Conservation (phyloP, 1,140 invertebrate species). For the Onthophagus taurus region DNA sequence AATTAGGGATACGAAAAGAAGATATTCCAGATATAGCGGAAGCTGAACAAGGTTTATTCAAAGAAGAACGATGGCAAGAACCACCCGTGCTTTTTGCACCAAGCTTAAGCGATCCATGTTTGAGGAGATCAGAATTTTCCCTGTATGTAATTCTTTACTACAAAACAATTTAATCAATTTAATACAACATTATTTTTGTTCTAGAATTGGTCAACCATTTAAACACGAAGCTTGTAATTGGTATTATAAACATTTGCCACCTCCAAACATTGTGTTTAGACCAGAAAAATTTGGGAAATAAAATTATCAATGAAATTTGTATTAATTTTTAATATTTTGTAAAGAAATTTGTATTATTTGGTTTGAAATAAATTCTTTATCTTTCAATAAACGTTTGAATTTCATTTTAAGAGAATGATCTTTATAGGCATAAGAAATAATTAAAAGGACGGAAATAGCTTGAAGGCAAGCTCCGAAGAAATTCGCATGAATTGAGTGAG, state of each 20-base stretch:
- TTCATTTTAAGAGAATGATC: neutral
- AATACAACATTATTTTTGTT: constrained; percentile 19
- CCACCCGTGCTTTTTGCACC: constrained; percentile 22
- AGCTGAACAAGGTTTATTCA: neutral
- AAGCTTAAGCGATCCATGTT: constrained; percentile 26
- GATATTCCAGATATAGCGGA: too few species aligned
- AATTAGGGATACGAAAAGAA: neutral
- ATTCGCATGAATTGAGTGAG: too few species aligned
- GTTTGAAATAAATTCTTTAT: neutral
- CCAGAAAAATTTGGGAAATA: constrained; percentile 21
- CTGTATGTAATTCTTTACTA: constrained; percentile 18
- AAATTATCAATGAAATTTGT: neutral
- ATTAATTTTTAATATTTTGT: neutral
- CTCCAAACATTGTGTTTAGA: constrained; percentile 26
- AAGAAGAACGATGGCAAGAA: constrained; percentile 22
- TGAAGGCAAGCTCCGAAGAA: too few species aligned
- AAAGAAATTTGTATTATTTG: neutral
- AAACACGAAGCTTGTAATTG: constrained; percentile 43
- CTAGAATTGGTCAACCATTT: constrained; percentile 41
- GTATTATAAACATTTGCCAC: constrained; percentile 43
- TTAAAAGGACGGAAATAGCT: too few species aligned
- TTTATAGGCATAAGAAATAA: too few species aligned
- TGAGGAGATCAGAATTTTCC: constrained; percentile 22
- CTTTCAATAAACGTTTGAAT: neutral
- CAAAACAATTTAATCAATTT: neutral